These are phyloP conservation scores for Adelges cooleyi DNA, from an alignment of 1,140 invertebrate genomes.

Conservation along the genomic window DNA sequence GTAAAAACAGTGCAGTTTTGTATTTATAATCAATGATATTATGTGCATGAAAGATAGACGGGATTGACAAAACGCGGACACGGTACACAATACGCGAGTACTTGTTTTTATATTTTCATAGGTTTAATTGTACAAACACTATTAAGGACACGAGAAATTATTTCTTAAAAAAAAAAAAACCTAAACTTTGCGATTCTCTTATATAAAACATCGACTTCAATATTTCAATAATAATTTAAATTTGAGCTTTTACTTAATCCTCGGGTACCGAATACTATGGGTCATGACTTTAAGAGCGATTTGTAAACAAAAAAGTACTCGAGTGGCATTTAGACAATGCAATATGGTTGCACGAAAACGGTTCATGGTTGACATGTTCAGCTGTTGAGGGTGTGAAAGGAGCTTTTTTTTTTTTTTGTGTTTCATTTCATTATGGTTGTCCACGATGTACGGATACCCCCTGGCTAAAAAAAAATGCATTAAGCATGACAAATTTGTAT, in stretches of 20 bases:
- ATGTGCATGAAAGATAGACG: too few relatives aligned
- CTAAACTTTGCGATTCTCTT: background rate
- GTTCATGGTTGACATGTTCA: constrained; percentile 13
- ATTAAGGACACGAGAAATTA: background rate
- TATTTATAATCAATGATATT: too few relatives aligned
- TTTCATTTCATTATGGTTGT: too few relatives aligned
- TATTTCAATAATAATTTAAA: background rate
- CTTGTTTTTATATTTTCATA: too few relatives aligned
- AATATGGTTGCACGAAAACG: constrained; percentile 3
- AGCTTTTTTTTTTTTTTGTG: too few relatives aligned
- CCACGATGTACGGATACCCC: too few relatives aligned
- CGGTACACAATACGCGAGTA: too few relatives aligned
- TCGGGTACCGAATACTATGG: background rate
- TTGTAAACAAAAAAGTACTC: background rate
- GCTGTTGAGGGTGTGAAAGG: background rate
- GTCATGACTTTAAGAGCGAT: background rate
- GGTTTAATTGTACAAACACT: too few relatives aligned
- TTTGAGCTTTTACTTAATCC: background rate
- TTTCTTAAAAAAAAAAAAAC: background rate
- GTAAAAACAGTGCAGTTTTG: too few relatives aligned
- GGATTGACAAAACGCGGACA: too few relatives aligned
- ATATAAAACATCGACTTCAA: background rate
- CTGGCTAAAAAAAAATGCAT: too few relatives aligned
- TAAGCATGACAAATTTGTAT: too few relatives aligned
- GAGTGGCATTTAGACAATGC: background rate